Evolutionary conservation across 2,888 invertebrate species (phyloP).

Genomic region (Loripinus fragilis): DNA sequence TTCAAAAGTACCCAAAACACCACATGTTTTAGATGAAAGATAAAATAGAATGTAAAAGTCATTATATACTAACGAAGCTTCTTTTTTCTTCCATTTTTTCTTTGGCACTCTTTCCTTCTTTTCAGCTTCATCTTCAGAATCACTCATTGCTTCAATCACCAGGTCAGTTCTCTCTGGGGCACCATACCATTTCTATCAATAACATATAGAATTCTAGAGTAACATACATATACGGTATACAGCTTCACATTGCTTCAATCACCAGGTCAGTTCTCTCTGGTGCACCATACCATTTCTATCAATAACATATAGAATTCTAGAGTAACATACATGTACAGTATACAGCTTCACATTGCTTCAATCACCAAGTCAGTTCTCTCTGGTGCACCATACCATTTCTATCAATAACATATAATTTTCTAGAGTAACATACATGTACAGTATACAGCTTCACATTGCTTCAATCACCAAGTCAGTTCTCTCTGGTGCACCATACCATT

Average conservation of each 20-base stretch:
- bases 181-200: conserved; percentile 72
- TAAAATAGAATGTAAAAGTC: no score
- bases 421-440: no score
- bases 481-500: conserved; percentile 76
- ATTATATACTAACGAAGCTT: conserved; percentile 68
- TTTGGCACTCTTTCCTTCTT: conserved; percentile 60
- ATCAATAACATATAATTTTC: background rate
- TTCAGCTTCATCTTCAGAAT: conserved; percentile 53
- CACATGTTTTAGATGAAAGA: no score
- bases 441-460: conserved; percentile 75
- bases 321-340: no score
- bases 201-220: no score
- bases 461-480: conserved; percentile 77
- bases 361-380: conserved; percentile 76
- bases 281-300: conserved; percentile 73
- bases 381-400: conserved; percentile 75
- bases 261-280: conserved; percentile 77
- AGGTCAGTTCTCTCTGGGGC: conserved; percentile 75
- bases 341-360: conserved; percentile 77
- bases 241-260: conserved; percentile 75
- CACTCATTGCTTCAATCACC: conserved; percentile 75
- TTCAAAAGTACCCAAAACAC: no score
- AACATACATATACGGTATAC: no score
- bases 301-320: background rate
- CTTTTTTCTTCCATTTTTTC: conserved; percentile 68